These are phyloP conservation scores for Edolisoma coerulescens DNA, from an alignment of 2,113 vertebrate genomes.

Conservation along the genomic window DNA sequence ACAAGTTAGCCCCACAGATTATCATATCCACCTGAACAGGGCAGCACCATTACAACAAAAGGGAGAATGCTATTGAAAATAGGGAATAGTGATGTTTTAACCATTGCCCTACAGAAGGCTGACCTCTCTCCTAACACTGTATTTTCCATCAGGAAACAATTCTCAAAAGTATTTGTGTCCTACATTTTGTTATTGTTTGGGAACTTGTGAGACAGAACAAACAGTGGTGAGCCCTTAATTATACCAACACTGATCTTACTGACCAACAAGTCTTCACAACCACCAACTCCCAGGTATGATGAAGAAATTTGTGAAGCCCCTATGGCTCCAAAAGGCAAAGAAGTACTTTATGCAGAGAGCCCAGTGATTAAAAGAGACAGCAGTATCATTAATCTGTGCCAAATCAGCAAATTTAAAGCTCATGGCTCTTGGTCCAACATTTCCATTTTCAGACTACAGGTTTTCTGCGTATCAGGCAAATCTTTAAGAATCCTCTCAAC, in stretches of 20 bases:
- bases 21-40: neutral
- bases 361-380: neutral
- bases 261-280: neutral
- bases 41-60: neutral
- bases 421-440: neutral
- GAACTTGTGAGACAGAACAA: neutral
- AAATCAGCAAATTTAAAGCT: neutral
- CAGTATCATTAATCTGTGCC: neutral
- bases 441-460: neutral
- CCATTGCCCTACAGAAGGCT: neutral
- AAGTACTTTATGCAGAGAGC: neutral
- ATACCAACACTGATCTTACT: rapidly evolving
- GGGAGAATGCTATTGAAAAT: neutral
- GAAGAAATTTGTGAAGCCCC: neutral
- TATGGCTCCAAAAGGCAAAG: neutral
- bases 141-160: neutral
- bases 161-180: neutral
- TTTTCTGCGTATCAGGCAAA: neutral
- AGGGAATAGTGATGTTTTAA: neutral
- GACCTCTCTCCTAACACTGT: neutral
- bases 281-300: neutral
- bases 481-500: neutral
- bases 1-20: neutral
- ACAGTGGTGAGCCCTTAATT: neutral
- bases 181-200: neutral